These are phyloP conservation scores for Philaenus spumarius DNA, from an alignment of 1,140 invertebrate species.

Conservation along the genomic window DNA sequence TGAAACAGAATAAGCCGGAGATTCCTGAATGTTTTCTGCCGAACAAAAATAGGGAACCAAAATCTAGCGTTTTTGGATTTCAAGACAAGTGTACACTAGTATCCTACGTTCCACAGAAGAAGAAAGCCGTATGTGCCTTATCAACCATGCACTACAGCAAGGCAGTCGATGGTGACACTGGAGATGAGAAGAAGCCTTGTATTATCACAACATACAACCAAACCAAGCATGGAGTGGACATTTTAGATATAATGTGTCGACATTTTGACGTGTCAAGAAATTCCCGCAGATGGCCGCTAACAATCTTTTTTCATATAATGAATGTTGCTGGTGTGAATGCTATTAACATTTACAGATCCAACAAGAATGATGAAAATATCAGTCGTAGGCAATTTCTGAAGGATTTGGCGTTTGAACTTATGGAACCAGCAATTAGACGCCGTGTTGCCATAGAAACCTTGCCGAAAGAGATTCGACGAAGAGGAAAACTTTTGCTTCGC, in stretches of 20 bases:
- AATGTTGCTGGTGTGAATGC: background rate
- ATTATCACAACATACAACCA: background rate
- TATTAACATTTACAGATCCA: background rate
- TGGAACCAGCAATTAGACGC: background rate
- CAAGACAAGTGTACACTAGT: background rate
- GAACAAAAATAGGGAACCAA: background rate
- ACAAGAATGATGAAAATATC: background rate
- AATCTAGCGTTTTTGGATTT: background rate
- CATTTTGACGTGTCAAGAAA: background rate
- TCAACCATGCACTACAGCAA: background rate
- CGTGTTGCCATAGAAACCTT: background rate
- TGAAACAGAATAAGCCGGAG: background rate
- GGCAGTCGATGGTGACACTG: background rate
- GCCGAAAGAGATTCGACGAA: background rate
- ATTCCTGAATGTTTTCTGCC: background rate
- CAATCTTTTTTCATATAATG: background rate
- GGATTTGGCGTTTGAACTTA: background rate
- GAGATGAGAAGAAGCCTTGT: background rate
- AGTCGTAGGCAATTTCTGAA: background rate
- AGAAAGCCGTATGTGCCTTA: background rate
- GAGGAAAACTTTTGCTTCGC: background rate
- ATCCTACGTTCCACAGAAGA: constrained; percentile 8
- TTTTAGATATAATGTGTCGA: background rate
- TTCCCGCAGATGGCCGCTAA: background rate
- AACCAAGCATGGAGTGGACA: background rate